These are phyloP conservation scores for Eurytoma adleriae DNA, from an alignment of 2,888 invertebrate genomes.

Conservation along the genomic window DNA sequence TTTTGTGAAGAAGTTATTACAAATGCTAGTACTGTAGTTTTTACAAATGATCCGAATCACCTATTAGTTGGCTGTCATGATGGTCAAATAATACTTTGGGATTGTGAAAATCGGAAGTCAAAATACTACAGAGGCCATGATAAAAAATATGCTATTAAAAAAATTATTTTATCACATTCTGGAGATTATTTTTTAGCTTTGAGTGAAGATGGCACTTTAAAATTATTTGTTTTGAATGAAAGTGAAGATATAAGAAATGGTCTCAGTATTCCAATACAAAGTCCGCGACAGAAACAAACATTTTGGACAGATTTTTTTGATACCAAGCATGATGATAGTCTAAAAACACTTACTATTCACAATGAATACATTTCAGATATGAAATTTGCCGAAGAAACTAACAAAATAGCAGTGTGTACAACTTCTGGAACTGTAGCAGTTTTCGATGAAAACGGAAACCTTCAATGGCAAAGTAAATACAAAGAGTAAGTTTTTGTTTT, in stretches of 20 bases:
- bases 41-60: constrained; percentile 76
- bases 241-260: constrained; percentile 59
- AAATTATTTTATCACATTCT: constrained; percentile 77
- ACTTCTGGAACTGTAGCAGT: constrained; percentile 66
- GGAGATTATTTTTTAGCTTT: constrained; percentile 80
- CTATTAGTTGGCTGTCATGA: constrained; percentile 76
- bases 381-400: constrained; percentile 58
- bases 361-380: constrained; percentile 66
- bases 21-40: constrained; percentile 72
- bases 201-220: constrained; percentile 79
- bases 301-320: constrained; percentile 66
- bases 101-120: constrained; percentile 78
- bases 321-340: constrained; percentile 65
- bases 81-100: constrained; percentile 79
- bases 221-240: constrained; percentile 74
- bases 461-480: constrained; percentile 49
- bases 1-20: constrained; percentile 79
- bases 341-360: constrained; percentile 61
- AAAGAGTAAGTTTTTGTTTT: constrained; percentile 48
- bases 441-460: constrained; percentile 62
- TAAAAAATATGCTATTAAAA: constrained; percentile 63
- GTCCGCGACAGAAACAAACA: constrained; percentile 69
- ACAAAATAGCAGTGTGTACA: constrained; percentile 69
- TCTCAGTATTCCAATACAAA: constrained; percentile 56
- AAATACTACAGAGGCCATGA: constrained; percentile 68